These are phyloP conservation scores for Tetheella fluctuosa DNA, from an alignment of 2,888 invertebrate genomes.

Conservation along the genomic window DNA sequence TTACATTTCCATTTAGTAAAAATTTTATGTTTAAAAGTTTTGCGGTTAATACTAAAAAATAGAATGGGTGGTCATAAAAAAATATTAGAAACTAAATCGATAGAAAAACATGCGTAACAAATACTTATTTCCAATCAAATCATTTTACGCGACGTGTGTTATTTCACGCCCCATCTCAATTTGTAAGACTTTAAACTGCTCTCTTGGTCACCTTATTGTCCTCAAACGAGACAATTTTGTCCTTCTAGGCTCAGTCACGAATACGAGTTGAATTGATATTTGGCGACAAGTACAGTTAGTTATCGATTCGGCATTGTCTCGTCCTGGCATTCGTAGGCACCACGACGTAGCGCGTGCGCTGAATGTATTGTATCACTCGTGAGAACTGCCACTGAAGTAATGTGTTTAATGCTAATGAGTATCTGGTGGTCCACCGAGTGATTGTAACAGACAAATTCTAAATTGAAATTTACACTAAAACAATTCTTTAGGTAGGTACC, in stretches of 20 bases:
- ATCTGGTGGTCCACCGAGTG: slow-evolving; percentile 23
- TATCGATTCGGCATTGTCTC: slow-evolving; percentile 78
- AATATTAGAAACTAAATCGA: no score
- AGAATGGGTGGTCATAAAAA: no score
- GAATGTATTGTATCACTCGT: slow-evolving; percentile 68
- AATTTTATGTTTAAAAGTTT: no score
- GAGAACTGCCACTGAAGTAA: slow-evolving; percentile 70
- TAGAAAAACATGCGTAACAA: no score
- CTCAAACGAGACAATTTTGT: slow-evolving; percentile 22
- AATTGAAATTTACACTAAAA: neutral
- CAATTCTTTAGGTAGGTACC: neutral
- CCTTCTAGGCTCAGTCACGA: slow-evolving; percentile 49
- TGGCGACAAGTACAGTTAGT: slow-evolving; percentile 76
- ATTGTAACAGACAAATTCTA: neutral
- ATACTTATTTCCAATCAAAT: neutral
- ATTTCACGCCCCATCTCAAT: neutral
- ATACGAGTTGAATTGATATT: slow-evolving; percentile 60
- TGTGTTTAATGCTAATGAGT: slow-evolving; percentile 50
- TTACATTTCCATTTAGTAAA: no score
- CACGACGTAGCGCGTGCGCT: slow-evolving; percentile 57
- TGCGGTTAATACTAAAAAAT: no score
- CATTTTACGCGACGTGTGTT: neutral
- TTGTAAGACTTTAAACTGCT: slow-evolving; percentile 2
- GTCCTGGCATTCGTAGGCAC: slow-evolving; percentile 66
- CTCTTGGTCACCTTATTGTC: slow-evolving; percentile 7